A percentile compares a stretch with the other conserved stretches of the same genome.
Conservation (phyloP, 2,888 invertebrate species). For the Nomada goodeniana region DNA sequence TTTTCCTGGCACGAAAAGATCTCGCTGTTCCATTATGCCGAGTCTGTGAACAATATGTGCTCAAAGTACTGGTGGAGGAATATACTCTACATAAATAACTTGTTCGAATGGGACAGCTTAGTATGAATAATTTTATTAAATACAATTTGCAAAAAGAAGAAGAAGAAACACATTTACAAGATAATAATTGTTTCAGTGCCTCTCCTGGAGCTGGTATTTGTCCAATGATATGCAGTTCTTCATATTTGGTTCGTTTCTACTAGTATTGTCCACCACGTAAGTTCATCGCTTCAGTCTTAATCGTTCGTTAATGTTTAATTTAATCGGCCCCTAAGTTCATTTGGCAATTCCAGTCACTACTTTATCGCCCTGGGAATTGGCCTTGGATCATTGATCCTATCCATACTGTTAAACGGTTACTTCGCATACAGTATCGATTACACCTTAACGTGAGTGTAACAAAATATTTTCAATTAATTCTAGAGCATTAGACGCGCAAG, state of each 20-base stretch:
- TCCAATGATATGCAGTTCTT: slow-evolving; percentile 85
- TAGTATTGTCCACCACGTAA: slow-evolving; percentile 84
- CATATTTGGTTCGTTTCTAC: slow-evolving; percentile 79
- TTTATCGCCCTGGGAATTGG: slow-evolving; percentile 77
- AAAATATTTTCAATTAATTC: background rate
- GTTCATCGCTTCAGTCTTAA: slow-evolving; percentile 52
- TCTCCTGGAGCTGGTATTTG: slow-evolving; percentile 86
- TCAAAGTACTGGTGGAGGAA: slow-evolving; percentile 86
- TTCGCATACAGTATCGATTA: slow-evolving; percentile 82
- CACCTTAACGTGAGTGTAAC: slow-evolving; percentile 84
- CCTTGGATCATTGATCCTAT: slow-evolving; percentile 75
- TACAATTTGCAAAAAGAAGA: background rate
- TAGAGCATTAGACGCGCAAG: background rate
- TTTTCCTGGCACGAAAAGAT: slow-evolving; percentile 81
- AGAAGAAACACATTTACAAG: background rate
- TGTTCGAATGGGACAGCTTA: slow-evolving; percentile 82
- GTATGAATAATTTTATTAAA: slow-evolving; percentile 69
- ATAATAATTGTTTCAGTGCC: slow-evolving; percentile 78
- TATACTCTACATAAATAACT: slow-evolving; percentile 85
- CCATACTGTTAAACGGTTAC: slow-evolving; percentile 80
- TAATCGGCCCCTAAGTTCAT: background rate
- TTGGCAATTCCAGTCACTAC: slow-evolving; percentile 80
- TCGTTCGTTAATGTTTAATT: background rate
- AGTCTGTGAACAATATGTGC: slow-evolving; percentile 83
- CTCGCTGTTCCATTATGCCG: slow-evolving; percentile 81